These are phyloP conservation scores for Dipodomys merriami DNA, from an alignment of 2,113 vertebrate genomes.

Conservation along the genomic window DNA sequence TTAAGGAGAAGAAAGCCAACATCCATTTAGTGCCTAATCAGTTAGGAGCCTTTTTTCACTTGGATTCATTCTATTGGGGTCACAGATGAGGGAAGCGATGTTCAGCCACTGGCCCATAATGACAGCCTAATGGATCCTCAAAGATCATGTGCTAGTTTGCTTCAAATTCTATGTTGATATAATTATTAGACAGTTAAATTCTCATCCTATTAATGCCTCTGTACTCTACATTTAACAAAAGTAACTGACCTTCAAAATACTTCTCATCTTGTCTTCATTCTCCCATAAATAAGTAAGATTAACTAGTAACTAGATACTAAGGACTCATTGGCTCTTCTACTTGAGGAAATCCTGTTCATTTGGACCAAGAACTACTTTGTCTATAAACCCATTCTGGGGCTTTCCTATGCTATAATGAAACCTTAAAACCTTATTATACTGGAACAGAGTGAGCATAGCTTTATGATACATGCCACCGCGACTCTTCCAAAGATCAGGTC, in stretches of 20 bases:
- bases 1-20: not conserved
- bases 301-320: not conserved
- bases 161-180: not conserved
- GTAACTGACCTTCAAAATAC: not conserved
- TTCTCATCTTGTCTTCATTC: not conserved
- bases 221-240: not conserved
- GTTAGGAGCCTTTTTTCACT: not conserved
- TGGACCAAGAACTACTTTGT: not conserved
- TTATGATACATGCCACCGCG: not conserved
- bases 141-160: not conserved
- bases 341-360: not conserved
- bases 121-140: not conserved
- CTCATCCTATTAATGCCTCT: not conserved
- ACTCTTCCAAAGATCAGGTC: not conserved
- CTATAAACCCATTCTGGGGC: not conserved
- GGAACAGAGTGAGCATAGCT: not conserved
- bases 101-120: not conserved
- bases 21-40: not conserved
- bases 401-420: not conserved
- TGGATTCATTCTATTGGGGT: not conserved
- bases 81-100: not conserved
- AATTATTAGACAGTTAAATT: no score
- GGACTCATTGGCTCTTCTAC: not conserved
- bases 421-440: not conserved
- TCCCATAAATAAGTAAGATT: not conserved